Conservation (phyloP, 2,888 invertebrate genomes). For the Drosophila mimica region DNA sequence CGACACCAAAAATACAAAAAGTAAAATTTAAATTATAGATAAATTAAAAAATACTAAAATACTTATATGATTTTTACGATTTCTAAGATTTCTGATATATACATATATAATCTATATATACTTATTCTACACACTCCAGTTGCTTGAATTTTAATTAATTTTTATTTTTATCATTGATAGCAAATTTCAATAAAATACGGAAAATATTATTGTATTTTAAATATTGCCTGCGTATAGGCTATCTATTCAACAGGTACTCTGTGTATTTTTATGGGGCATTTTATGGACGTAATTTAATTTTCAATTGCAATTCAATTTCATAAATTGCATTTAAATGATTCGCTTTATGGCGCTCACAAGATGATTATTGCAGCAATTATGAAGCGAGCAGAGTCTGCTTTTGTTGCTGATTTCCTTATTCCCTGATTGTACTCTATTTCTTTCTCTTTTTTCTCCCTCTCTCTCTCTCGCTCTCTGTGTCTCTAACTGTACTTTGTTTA, state of each 20-base stretch:
- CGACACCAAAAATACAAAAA: no score
- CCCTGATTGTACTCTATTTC: not conserved
- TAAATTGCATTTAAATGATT: slow-evolving; percentile 51
- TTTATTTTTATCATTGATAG: not conserved
- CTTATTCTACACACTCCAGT: not conserved
- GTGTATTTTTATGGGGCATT: not conserved
- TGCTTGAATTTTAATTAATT: not conserved
- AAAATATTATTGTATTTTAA: not conserved
- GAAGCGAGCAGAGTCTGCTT: slow-evolving; percentile 29
- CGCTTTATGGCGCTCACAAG: slow-evolving; percentile 42
- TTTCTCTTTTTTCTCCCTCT: not conserved
- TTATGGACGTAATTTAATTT: slow-evolving; percentile 44
- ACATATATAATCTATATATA: no score
- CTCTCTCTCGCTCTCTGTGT: not conserved
- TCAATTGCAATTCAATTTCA: slow-evolving; percentile 60
- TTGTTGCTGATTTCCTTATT: slow-evolving; percentile 48
- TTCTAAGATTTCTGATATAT: no score
- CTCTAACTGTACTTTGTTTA: slow-evolving; percentile 20
- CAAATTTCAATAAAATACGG: not conserved
- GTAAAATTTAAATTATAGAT: no score
- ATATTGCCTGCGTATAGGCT: not conserved
- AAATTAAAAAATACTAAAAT: no score
- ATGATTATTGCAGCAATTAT: slow-evolving; percentile 51
- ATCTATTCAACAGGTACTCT: not conserved
- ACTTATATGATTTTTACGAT: no score